A percentile compares a stretch with the other conserved stretches of the same genome.
Conservation (phyloP, 2,888 invertebrate species). For the Stenotaenia linearis region DNA sequence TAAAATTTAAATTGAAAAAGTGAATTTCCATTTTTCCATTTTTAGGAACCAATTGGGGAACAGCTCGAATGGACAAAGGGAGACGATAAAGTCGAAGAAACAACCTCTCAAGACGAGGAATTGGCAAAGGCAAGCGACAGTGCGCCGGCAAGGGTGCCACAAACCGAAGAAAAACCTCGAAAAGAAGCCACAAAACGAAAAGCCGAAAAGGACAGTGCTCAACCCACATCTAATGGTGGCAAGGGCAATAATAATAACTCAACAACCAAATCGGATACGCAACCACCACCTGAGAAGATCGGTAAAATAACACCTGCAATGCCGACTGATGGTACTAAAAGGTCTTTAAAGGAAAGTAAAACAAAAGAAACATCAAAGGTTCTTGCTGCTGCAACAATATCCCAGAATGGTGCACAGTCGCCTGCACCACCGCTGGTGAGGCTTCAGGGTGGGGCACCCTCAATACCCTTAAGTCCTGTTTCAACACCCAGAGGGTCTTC, state of each 20-base stretch:
- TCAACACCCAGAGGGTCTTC: not conserved
- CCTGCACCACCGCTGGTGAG: not conserved
- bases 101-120: not conserved
- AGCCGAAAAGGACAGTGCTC: not conserved
- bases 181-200: constrained; percentile 8
- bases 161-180: not conserved
- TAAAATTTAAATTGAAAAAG: not conserved
- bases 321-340: not conserved
- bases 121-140: not conserved
- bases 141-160: not conserved
- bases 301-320: not conserved
- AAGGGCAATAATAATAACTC: not conserved
- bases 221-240: not conserved
- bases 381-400: not conserved
- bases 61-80: not conserved
- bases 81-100: not conserved
- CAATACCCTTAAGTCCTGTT: not conserved
- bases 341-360: not conserved
- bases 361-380: not conserved
- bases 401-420: not conserved
- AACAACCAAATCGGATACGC: not conserved
- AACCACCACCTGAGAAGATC: not conserved
- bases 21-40: too few species aligned
- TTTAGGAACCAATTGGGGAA: not conserved
- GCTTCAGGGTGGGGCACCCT: not conserved